These are phyloP conservation scores for Calcarius lapponicus DNA, from an alignment of 2,797 vertebrate genomes.

Conservation along the genomic window DNA sequence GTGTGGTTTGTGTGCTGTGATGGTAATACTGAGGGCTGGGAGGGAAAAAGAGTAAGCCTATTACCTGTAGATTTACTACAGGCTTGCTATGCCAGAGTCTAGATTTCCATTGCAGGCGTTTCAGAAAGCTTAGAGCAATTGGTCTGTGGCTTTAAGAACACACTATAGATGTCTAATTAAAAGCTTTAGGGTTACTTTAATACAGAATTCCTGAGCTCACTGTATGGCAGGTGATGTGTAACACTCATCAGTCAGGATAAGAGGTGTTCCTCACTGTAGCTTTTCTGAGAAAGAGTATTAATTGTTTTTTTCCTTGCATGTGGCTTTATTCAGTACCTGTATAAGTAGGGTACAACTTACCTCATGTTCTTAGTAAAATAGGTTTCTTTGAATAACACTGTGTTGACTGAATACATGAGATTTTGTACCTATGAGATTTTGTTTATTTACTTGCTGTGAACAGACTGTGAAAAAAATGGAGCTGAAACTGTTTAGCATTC, in stretches of 20 bases:
- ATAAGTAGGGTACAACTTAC: not conserved
- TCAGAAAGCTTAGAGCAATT: slow-evolving; percentile 27
- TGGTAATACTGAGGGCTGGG: not conserved
- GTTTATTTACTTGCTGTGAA: not conserved
- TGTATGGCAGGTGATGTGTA: not conserved
- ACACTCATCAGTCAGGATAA: not conserved
- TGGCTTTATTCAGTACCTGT: not conserved
- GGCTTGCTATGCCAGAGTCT: not conserved
- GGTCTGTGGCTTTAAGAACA: not conserved
- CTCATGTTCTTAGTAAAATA: not conserved
- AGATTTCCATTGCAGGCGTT: not conserved
- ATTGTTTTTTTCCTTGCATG: not conserved
- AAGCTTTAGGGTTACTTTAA: slow-evolving; percentile 32
- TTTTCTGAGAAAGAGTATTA: not conserved
- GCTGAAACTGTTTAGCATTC: not conserved
- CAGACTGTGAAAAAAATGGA: not conserved
- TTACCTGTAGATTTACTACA: slow-evolving; percentile 31
- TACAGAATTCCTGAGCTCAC: slow-evolving; percentile 1
- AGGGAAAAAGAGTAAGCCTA: slow-evolving; percentile 34
- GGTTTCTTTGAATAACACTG: not conserved
- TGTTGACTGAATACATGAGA: not conserved
- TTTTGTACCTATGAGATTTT: not conserved
- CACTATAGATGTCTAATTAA: slow-evolving; percentile 17
- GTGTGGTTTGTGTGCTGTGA: not conserved
- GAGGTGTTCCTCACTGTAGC: not conserved